Conservation (phyloP, 2,888 invertebrate species). For the Lampropteryx suffumata region DNA sequence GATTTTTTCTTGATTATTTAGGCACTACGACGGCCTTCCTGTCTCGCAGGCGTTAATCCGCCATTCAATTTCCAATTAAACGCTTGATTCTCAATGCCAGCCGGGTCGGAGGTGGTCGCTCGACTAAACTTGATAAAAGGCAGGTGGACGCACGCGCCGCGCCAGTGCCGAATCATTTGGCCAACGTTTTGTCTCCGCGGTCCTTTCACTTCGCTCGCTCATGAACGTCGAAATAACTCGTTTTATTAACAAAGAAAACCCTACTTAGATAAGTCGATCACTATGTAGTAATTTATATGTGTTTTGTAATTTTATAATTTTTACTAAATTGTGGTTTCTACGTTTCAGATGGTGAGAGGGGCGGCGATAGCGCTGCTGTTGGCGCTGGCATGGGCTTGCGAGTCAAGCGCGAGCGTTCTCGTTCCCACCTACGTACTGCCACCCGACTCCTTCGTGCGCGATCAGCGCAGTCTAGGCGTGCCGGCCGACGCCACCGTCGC, state of each 20-base stretch:
- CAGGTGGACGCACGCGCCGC: slow-evolving; percentile 69
- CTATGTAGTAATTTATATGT: slow-evolving; percentile 41
- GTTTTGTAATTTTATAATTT: slow-evolving; percentile 40
- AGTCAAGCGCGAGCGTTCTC: slow-evolving; percentile 70
- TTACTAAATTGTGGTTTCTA: slow-evolving; percentile 65
- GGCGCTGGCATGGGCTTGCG: slow-evolving; percentile 75
- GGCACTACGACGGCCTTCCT: slow-evolving; percentile 72
- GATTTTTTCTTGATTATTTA: slow-evolving; percentile 66
- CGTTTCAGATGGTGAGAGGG: slow-evolving; percentile 82
- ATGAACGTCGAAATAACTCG: slow-evolving; percentile 60
- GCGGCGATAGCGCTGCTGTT: slow-evolving; percentile 75
- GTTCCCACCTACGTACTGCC: slow-evolving; percentile 81
- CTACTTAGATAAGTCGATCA: slow-evolving; percentile 74
- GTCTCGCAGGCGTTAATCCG: slow-evolving; percentile 68
- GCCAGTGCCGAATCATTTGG: slow-evolving; percentile 66
- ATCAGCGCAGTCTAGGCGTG: slow-evolving; percentile 72
- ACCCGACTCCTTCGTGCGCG: slow-evolving; percentile 79
- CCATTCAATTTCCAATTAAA: slow-evolving; percentile 81
- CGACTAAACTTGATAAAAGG: slow-evolving; percentile 76
- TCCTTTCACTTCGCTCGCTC: slow-evolving; percentile 78
- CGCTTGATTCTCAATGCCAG: slow-evolving; percentile 80
- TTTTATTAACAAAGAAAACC: slow-evolving; percentile 63
- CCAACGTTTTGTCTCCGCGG: slow-evolving; percentile 70
- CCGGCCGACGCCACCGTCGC: slow-evolving; percentile 57
- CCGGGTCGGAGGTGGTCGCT: slow-evolving; percentile 71